phyloP scores from a whole-genome alignment of 2,888 invertebrate genomes.

The Parnassius orleans region DNA sequence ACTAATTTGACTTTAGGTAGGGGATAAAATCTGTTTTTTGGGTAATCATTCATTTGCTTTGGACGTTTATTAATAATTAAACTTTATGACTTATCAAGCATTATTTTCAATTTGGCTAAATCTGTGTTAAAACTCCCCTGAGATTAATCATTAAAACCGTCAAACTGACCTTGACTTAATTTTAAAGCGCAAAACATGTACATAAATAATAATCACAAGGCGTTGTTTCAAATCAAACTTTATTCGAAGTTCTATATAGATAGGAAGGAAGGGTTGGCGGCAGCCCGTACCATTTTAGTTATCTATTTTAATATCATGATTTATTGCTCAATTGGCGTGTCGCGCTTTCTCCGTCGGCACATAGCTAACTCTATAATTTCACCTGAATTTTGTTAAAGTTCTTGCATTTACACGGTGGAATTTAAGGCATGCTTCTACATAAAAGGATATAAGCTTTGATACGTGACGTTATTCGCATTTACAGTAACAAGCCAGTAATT shows the following conservation, averaged over 20 bases:
- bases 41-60: too few relatives aligned
- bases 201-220: too few relatives aligned
- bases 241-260: slow-evolving; percentile 13
- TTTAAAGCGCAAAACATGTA: too few relatives aligned
- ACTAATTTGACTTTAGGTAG: too few relatives aligned
- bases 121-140: too few relatives aligned
- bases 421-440: slow-evolving; percentile 65
- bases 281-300: slow-evolving; percentile 22
- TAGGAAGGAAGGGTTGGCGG: slow-evolving; percentile 1
- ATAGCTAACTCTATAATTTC: slow-evolving; percentile 55
- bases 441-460: slow-evolving; percentile 71
- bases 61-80: too few relatives aligned
- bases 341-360: slow-evolving; percentile 35
- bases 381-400: slow-evolving; percentile 63
- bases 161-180: too few relatives aligned
- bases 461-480: slow-evolving; percentile 31
- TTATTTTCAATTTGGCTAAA: too few relatives aligned
- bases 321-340: slow-evolving; percentile 74
- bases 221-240: slow-evolving; percentile 4
- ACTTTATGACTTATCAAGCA: too few relatives aligned
- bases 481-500: slow-evolving; percentile 29
- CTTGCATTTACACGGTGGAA: slow-evolving; percentile 57
- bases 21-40: too few relatives aligned
- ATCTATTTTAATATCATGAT: slow-evolving; percentile 75
- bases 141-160: too few relatives aligned